Evolutionary conservation across 2,113 vertebrate species (phyloP), one percentile per base, ranked within the genome.

Genomic region (Ophiodon elongatus): DNA sequence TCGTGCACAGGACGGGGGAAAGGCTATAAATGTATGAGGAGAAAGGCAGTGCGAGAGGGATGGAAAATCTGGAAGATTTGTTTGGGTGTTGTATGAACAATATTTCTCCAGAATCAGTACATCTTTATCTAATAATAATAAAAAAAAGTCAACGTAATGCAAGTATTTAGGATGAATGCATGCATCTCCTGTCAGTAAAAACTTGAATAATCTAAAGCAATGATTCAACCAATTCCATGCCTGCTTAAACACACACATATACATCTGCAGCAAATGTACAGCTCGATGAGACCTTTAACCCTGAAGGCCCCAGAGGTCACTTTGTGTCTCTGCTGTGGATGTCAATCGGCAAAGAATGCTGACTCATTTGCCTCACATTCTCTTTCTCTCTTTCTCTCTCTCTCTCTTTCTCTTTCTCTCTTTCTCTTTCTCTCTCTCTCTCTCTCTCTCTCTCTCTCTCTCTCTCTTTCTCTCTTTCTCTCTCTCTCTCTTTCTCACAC

Each of bases 251-350:
- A 35, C 31, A 35, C 31, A 41, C 21, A 29, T 27, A 11, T 37
- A 77, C 54, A 71, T 70, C 9, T 71, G 63, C 50, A 83, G 62
- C 25, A 47, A 11, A 43, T 50, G 64, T 19, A 73, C 39, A 39
- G 64, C 45, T 73, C 4, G 45, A 84, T 31, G 31, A 80, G 89
- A 91, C 74, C 73, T 87, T 85, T 90, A 37, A 88, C 85, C 85
- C 63, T 54, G 41, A 57, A 54, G 71, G 56, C 43, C 52, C 15
- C 70, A 65, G 82, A 76, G 79, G 79, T 80, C 85, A 80, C 41
- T 17, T 10, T 19, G 43, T 45, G 63, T 80, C 68, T 41, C 68
- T 14, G 59, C 59, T 65, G 75, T 72, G 73, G 29, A 73, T 62
- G 75, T 85, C 88, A 87, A 33, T 79, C 69, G 37, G 29, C 29